Evolutionary conservation across 2,888 invertebrate genomes (phyloP), one percentile per base, ranked within the genome.

Genomic region (Catocala nupta): DNA sequence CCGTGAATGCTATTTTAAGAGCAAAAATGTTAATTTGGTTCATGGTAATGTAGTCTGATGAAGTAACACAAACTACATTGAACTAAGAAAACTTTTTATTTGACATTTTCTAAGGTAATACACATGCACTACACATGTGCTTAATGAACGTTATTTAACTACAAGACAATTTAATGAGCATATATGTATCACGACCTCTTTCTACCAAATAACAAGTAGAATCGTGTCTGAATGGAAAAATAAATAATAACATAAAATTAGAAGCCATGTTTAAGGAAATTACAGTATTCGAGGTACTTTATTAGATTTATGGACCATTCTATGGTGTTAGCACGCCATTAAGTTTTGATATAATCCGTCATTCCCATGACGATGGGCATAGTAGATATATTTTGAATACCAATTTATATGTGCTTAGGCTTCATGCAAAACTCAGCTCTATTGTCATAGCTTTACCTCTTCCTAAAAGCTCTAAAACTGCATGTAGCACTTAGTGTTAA

Each of bases 231-330:
- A 63, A 69, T 57, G 12, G 50, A 72, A 73, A 75, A 66, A 63
- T 72, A 64, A 66, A 69, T 64, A 70, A 70, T 61, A 75, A 72
- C 8, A 66, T 67, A 13, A 74, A 65, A 67, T 72, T 61, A 54
- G 55, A 65, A 53, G 67, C 53, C 57, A 70, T 49, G 48, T 70
- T 67, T 63, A 65, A 71, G 68, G 61, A 77, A 80, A 82, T 82
- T 80, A 82, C 64, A 77, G 75, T 75, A 77, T 76, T 73, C 68
- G 71, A 66, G 75, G 71, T 68, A 73, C 75, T 80, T 82, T 75
- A 75, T 70, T 63, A 72, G 71, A 85, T 84, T 85, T 82, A 85
- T 70, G 63, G 59, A 25, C 75, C 70, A 81, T 84, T 83, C 74
- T 78, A 58, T 70, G 68, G 70, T 73, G 81, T 82, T 81, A 80